Base-by-base conservation (phyloP, 2,797 vertebrate genomes). In the Orestias chungarensis region DNA sequence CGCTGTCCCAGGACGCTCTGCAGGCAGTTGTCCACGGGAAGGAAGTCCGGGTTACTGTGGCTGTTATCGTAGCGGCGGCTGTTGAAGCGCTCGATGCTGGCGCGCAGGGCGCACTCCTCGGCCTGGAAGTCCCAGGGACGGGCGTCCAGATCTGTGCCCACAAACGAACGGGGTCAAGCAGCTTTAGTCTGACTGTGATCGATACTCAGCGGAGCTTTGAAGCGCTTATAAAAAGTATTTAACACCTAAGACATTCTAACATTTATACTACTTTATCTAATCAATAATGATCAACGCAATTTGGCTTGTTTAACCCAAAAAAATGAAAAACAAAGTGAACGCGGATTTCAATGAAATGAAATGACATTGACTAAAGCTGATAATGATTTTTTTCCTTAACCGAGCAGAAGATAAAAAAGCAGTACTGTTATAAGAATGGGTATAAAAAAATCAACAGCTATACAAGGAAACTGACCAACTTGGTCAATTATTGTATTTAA, bases 51-150 rank as follows among this genome's bases (percentile, higher is more conserved):
- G 69, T 93, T 92, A 75, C 91, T 95, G 67, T 95, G 95, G 71
- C 89, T 90, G 67, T 94, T 94, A 82, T 97, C 97, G 0, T 99
- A 99, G 20, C 98, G 93, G 2, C 97, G 95, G 47, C 94, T 95
- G 87, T 99, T 99, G 87, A 99, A 99, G 55, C 96, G 95, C 52
- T 99, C 98, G 0, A 99, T 99, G 93, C 94, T 97, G 87, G 96
- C 96, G 1, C 98, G 93, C 80, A 99, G 92, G 2, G 97, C 96
- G 35, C 98, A 99, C 68, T 99, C 98, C 88, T 99, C 98, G 0
- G 97, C 97, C 92, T 99, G 98, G 90, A 99, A 98, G 85, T 99
- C 98, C 98, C 97, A 99, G 0, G 97, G 97, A 40, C 97, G 96
- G 4, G 97, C 97, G 0, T 99, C 98, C 76, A 93, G 85, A 74